phyloP scores from a whole-genome alignment of 1,140 invertebrate species.

The Hypsibius dujardini region DNA sequence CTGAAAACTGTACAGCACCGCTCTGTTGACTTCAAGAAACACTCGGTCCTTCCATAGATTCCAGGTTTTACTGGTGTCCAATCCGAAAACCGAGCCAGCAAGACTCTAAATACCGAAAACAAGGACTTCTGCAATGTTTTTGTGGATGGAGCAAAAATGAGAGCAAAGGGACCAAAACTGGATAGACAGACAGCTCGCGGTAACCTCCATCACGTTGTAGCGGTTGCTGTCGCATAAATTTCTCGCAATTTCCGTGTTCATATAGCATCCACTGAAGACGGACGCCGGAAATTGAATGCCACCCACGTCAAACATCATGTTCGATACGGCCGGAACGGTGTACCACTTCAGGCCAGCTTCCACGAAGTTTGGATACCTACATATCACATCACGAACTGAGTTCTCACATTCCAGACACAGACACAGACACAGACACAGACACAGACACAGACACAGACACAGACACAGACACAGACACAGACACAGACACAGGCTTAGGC shows the following conservation, averaged over 20 bases:
- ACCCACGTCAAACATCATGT: constrained; percentile 31
- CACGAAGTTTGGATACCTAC: constrained; percentile 28
- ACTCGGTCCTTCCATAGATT: constrained; percentile 32
- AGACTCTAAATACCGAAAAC: too few relatives aligned
- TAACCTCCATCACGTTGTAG: constrained; percentile 29
- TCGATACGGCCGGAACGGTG: constrained; percentile 30
- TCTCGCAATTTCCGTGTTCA: constrained; percentile 30
- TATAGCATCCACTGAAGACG: constrained; percentile 29
- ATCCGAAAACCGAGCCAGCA: constrained; percentile 23
- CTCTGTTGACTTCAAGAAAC: constrained; percentile 31
- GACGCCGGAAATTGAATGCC: constrained; percentile 30
- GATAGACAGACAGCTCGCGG: too few relatives aligned
- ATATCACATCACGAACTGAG: too few relatives aligned
- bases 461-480: too few relatives aligned
- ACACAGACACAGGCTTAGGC: too few relatives aligned
- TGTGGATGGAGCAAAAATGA: too few relatives aligned
- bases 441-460: too few relatives aligned
- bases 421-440: too few relatives aligned
- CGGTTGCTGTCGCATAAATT: constrained; percentile 30
- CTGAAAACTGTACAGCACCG: constrained; percentile 31
- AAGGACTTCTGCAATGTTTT: too few relatives aligned
- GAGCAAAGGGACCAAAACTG: too few relatives aligned
- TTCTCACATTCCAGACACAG: too few relatives aligned
- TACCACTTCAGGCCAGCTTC: constrained; percentile 31
- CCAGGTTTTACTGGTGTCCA: constrained; percentile 29